phyloP scores from a whole-genome alignment of 2,797 vertebrate species.

The Tachyglossus aculeatus region DNA sequence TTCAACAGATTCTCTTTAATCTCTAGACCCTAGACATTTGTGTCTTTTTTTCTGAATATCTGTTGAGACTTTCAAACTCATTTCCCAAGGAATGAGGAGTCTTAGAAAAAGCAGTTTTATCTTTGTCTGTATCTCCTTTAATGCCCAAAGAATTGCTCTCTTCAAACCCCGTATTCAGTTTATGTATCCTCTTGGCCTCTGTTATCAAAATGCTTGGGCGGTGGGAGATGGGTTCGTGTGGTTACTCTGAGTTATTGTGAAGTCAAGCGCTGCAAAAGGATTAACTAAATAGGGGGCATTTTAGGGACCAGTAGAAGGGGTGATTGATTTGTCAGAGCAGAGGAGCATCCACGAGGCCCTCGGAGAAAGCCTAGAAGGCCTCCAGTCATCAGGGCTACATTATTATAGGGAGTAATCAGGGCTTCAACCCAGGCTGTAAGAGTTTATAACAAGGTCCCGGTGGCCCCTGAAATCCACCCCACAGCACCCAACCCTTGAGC shows the following conservation, averaged over 20 bases:
- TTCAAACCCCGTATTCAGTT: slow-evolving; percentile 26
- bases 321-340: too few relatives aligned
- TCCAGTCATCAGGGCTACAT: too few relatives aligned
- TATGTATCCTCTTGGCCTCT: not conserved
- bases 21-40: slow-evolving; percentile 54
- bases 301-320: too few relatives aligned
- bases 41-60: slow-evolving; percentile 56
- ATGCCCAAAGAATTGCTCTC: not conserved
- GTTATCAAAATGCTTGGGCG: not conserved
- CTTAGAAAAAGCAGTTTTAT: slow-evolving; percentile 56
- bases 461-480: too few relatives aligned
- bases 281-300: too few relatives aligned
- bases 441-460: too few relatives aligned
- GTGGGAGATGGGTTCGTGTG: not conserved
- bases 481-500: too few relatives aligned
- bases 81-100: slow-evolving; percentile 61
- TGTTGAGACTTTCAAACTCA: slow-evolving; percentile 69
- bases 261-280: too few relatives aligned
- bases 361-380: too few relatives aligned
- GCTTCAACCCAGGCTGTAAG: too few relatives aligned
- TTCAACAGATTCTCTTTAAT: slow-evolving; percentile 66
- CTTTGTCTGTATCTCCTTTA: slow-evolving; percentile 18
- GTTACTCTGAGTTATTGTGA: not conserved
- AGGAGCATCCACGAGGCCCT: too few relatives aligned
- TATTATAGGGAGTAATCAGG: too few relatives aligned